A percentile compares a stretch with the other conserved stretches of the same genome.
phyloP scores from a whole-genome alignment of 2,888 invertebrate species.

The Sinotaia quadrata region DNA sequence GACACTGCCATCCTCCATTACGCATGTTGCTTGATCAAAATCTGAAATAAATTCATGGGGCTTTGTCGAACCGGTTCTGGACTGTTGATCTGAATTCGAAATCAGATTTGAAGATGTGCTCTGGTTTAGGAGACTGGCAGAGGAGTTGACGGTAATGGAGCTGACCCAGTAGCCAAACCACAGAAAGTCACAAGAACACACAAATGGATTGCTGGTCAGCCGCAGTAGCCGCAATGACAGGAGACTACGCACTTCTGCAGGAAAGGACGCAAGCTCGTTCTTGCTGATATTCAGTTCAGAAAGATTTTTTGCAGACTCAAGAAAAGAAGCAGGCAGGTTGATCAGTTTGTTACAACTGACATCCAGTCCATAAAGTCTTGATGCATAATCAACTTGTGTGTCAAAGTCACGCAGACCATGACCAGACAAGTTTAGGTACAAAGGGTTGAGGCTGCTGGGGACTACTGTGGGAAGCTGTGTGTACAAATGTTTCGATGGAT shows the following conservation, averaged over 20 bases:
- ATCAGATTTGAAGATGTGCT: too few species aligned
- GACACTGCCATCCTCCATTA: not conserved
- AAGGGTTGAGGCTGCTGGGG: not conserved
- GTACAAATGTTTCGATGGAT: not conserved
- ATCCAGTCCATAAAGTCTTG: not conserved
- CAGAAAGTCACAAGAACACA: conserved; percentile 7
- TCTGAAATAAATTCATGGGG: too few species aligned
- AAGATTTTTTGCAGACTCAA: not conserved
- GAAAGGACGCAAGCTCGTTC: not conserved
- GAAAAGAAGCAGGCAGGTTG: not conserved
- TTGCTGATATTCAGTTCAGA: not conserved
- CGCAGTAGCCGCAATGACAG: not conserved
- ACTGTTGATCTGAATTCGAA: too few species aligned
- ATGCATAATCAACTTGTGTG: not conserved
- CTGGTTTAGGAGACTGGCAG: not conserved
- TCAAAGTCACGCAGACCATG: not conserved
- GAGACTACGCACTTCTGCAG: not conserved
- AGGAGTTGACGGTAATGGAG: not conserved
- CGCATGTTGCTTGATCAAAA: not conserved
- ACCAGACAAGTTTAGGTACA: conserved; percentile 2
- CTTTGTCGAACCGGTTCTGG: too few species aligned
- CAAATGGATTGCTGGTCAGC: not conserved
- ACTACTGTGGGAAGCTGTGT: not conserved
- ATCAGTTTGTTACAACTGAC: not conserved
- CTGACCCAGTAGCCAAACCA: conserved; percentile 4